phyloP scores from a whole-genome alignment of 1,140 invertebrate species.

The Drosophila ananassae region DNA sequence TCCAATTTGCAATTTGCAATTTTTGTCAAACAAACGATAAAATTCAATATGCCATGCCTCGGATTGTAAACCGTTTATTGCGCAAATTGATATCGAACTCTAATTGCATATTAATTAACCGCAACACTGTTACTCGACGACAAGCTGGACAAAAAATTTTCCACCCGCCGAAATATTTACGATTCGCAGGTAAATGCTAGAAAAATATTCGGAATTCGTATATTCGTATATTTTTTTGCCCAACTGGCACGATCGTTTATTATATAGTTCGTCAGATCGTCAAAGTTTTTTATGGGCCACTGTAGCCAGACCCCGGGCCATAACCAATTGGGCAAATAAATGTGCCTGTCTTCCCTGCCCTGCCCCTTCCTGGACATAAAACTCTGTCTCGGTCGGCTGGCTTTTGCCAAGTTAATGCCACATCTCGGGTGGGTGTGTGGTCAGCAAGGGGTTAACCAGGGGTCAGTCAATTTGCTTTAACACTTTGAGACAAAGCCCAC shows the following conservation, averaged over 20 bases:
- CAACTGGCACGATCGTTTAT: too few relatives aligned
- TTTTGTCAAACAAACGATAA: slow-evolving; percentile 39
- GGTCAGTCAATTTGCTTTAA: slow-evolving; percentile 54
- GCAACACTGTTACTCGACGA: background rate
- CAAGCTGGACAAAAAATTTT: slow-evolving; percentile 23
- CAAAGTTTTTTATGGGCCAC: slow-evolving; percentile 44
- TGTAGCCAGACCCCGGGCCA: slow-evolving; percentile 30
- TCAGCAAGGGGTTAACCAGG: slow-evolving; percentile 26
- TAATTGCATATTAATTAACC: slow-evolving; percentile 58
- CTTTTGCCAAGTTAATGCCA: slow-evolving; percentile 19
- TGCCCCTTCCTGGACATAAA: slow-evolving; percentile 35
- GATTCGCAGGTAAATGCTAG: slow-evolving; percentile 49
- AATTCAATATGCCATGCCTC: slow-evolving; percentile 7
- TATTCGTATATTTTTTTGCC: too few relatives aligned
- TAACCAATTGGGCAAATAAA: slow-evolving; percentile 48
- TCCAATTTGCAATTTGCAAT: slow-evolving; percentile 38
- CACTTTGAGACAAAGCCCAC: slow-evolving; percentile 42
- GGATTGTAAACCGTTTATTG: slow-evolving; percentile 21
- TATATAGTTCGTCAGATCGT: background rate
- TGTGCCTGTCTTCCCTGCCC: background rate
- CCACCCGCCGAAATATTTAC: slow-evolving; percentile 40
- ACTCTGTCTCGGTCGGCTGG: slow-evolving; percentile 31
- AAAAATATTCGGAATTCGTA: slow-evolving; percentile 11
- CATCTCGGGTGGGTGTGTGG: slow-evolving; percentile 1
- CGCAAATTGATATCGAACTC: slow-evolving; percentile 39